phyloP scores from a whole-genome alignment of 2,113 vertebrate genomes.

The Toxostoma redivivum region DNA sequence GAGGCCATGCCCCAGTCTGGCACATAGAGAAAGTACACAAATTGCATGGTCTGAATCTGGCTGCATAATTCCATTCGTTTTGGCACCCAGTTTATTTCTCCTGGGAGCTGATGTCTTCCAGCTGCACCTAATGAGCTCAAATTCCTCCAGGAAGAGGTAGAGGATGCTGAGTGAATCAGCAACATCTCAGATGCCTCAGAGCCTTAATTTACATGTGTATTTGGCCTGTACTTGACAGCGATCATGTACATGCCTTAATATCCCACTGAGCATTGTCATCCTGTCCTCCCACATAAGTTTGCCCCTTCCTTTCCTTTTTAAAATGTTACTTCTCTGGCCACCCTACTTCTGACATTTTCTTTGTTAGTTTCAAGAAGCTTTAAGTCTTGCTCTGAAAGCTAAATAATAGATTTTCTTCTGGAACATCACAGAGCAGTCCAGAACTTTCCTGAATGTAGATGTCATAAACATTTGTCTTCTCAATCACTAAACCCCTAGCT shows the following conservation, averaged over 20 bases:
- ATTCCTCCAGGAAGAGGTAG: neutral
- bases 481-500: neutral
- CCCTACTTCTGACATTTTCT: neutral
- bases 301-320: neutral
- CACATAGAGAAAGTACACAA: neutral
- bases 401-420: neutral
- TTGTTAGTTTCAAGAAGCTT: neutral
- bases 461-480: neutral
- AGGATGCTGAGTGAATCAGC: neutral
- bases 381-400: neutral
- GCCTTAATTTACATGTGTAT: neutral
- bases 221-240: neutral
- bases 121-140: conserved; percentile 3
- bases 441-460: neutral
- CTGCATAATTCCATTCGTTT: neutral
- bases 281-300: neutral
- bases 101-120: neutral
- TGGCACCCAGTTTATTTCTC: neutral
- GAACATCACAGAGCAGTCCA: neutral
- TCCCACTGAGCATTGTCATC: neutral
- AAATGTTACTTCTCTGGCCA: neutral
- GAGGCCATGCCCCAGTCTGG: neutral
- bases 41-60: neutral
- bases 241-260: neutral
- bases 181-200: neutral